phyloP scores from a whole-genome alignment of 2,113 vertebrate species.

The Vidua chalybeata region DNA sequence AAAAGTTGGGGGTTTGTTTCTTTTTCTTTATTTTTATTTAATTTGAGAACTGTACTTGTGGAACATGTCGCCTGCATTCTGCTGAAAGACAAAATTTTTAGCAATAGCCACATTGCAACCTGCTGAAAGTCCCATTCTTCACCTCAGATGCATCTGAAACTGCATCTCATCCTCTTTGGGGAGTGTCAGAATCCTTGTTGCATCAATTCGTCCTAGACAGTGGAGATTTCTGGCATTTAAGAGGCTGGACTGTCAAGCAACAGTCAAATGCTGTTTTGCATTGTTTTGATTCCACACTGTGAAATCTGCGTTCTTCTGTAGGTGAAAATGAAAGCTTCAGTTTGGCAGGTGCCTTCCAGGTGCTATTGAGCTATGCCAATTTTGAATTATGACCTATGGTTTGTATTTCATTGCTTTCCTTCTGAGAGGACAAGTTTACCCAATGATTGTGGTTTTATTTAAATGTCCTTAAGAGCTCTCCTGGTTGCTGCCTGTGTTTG shows the following conservation, averaged over 20 bases:
- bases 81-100: neutral
- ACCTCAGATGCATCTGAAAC: neutral
- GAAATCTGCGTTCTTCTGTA: neutral
- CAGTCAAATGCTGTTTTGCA: neutral
- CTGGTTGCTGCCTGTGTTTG: conserved; percentile 2
- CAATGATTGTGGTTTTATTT: neutral
- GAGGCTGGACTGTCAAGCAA: neutral
- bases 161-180: neutral
- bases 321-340: neutral
- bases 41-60: neutral
- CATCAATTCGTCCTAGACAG: neutral
- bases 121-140: neutral
- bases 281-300: neutral
- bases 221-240: neutral
- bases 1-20: fast-evolving
- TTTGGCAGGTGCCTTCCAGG: neutral
- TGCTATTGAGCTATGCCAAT: neutral
- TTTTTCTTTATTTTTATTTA: neutral
- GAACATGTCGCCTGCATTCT: neutral
- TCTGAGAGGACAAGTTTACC: neutral
- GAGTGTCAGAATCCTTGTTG: neutral
- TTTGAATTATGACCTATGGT: neutral
- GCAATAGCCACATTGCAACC: neutral
- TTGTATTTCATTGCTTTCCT: neutral
- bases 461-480: neutral